Base-by-base conservation (phyloP, 2,113 vertebrate genomes). In the Pycnonotus jocosus region DNA sequence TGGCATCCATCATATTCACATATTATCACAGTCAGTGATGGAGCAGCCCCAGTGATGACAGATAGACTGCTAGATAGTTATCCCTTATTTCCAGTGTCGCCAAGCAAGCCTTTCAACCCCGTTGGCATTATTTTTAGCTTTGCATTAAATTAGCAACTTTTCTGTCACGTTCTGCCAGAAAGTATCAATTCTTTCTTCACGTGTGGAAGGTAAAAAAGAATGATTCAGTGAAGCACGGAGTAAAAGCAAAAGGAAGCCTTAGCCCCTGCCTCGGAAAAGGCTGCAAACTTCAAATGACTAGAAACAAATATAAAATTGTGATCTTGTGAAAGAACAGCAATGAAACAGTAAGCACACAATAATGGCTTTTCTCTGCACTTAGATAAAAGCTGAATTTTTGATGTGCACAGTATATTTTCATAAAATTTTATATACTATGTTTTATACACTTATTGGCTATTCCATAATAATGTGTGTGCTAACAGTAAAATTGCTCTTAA, bases 381-480 rank as follows among this genome's bases (percentile, higher is more conserved):
- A 98, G 98, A 98, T 98, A 98, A 98, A 98, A 98, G 98, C 97
- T 96, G 98, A 97, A 97, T 97, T 97, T 98, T 98, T 98, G 98
- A 98, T 98, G 98, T 96, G 94, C 97, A 97, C 97, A 97, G 97
- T 98, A 98, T 97, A 99, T 99, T 99, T 99, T 98, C 98, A 99
- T 99, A 98, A 99, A 98, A 98, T 99, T 99, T 99, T 99, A 99
- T 99, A 99, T 98, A 99, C 98, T 99, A 97, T 97, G 98, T 98
- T 99, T 99, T 99, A 99, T 98, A 99, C 98, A 99, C 99, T 99
- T 99, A 99, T 99, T 99, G 99, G 98, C 99, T 98, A 98, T 99
- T 98, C 98, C 98, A 98, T 98, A 96, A 97, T 99, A 99, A 99
- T 99, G 99, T 99, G 99, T 98, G 97, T 96, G 96, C 91, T 97